These are phyloP conservation scores for Drosophila algonquin DNA, from an alignment of 2,888 invertebrate genomes.

Conservation along the genomic window DNA sequence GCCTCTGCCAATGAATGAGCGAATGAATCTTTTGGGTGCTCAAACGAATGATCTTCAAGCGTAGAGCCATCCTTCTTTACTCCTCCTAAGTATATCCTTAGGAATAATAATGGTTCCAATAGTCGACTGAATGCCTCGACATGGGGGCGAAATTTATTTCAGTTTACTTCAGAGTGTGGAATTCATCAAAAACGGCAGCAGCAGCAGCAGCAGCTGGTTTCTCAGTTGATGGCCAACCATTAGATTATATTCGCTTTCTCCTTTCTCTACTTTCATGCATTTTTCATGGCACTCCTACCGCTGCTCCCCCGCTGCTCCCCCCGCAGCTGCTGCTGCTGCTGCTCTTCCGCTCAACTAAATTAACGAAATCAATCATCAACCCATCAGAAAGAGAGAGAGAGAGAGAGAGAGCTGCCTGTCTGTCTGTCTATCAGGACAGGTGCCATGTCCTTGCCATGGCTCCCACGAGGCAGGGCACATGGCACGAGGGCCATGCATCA, in stretches of 20 bases:
- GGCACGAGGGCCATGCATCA: constrained; percentile 61
- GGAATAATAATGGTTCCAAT: too few species aligned
- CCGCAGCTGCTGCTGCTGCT: background rate
- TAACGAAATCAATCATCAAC: constrained; percentile 68
- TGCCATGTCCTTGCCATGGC: constrained; percentile 37
- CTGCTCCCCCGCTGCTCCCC: constrained; percentile 9
- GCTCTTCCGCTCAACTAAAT: constrained; percentile 60
- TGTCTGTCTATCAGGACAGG: constrained; percentile 25
- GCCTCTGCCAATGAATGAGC: too few species aligned
- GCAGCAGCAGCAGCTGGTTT: background rate
- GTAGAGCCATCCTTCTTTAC: too few species aligned
- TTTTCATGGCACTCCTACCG: constrained; percentile 38
- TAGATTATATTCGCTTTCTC: constrained; percentile 35
- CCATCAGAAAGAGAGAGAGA: background rate
- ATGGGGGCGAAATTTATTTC: too few species aligned
- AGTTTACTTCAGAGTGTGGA: too few species aligned
- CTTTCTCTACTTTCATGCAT: constrained; percentile 31
- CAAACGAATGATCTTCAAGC: too few species aligned
- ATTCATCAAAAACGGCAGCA: too few species aligned
- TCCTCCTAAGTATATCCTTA: too few species aligned
- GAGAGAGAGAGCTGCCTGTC: too few species aligned
- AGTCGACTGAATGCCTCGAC: too few species aligned
- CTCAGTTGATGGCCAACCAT: constrained; percentile 7
- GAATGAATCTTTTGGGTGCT: too few species aligned
- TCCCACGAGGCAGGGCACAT: too few species aligned